phyloP scores from a whole-genome alignment of 2,888 invertebrate genomes.

The Noctua pronuba region DNA sequence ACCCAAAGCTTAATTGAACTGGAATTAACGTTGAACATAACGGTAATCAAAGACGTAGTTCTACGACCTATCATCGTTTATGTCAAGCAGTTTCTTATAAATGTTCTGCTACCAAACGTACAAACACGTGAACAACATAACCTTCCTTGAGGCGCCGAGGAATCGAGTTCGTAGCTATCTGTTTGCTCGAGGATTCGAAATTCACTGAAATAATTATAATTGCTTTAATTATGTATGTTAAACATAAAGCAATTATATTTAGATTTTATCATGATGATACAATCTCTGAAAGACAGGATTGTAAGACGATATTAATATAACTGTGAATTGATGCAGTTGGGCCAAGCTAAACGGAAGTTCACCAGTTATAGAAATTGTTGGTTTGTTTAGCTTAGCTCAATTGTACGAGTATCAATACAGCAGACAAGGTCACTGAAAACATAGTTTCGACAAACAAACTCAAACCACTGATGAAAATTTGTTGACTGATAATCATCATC shows the following conservation, averaged over 20 bases:
- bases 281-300: not conserved
- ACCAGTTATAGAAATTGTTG: too few relatives aligned
- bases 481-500: not conserved
- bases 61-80: not conserved
- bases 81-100: slow-evolving; percentile 6
- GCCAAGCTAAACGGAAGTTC: not conserved
- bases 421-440: not conserved
- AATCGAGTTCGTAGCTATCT: slow-evolving; percentile 15
- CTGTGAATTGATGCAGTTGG: not conserved
- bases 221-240: not conserved
- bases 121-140: slow-evolving; percentile 13
- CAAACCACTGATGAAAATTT: not conserved
- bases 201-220: slow-evolving; percentile 23
- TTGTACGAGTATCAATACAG: not conserved
- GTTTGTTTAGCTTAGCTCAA: not conserved
- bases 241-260: not conserved
- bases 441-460: not conserved
- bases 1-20: not conserved
- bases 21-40: not conserved
- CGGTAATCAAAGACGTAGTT: not conserved
- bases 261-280: not conserved
- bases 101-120: not conserved
- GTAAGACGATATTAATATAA: not conserved
- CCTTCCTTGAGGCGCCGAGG: slow-evolving; percentile 18
- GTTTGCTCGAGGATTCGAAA: slow-evolving; percentile 6